These are phyloP conservation scores for Hemibagrus wyckioides DNA, from an alignment of 2,113 vertebrate species.

Conservation along the genomic window DNA sequence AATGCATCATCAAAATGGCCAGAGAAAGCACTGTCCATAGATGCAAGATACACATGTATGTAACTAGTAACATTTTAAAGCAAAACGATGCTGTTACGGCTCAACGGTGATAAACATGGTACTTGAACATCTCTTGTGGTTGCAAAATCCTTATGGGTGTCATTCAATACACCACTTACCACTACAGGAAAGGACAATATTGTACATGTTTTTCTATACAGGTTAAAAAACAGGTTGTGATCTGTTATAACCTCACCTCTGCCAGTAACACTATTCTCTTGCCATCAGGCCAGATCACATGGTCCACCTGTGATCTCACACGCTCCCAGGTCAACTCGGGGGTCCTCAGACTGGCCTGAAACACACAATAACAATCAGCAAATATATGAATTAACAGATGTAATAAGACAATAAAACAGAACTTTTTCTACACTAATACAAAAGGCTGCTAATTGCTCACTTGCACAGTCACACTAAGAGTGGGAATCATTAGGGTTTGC, in stretches of 20 bases:
- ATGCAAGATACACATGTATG: neutral
- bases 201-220: neutral
- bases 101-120: neutral
- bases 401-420: neutral
- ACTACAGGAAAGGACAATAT: neutral
- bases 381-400: neutral
- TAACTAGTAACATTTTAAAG: neutral
- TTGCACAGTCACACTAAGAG: neutral
- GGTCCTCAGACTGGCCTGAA: conserved; percentile 90
- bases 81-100: neutral
- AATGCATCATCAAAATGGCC: neutral
- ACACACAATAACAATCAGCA: neutral
- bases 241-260: conserved; percentile 77
- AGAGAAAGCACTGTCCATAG: neutral
- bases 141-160: neutral
- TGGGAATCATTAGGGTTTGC: conserved; percentile 35
- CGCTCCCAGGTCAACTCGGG: conserved; percentile 97
- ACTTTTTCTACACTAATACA: neutral
- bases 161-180: neutral
- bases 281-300: conserved; percentile 97
- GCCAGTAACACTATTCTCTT: conserved; percentile 96
- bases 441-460: neutral
- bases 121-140: neutral
- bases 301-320: conserved; percentile 96
- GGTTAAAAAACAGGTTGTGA: neutral